phyloP scores from a whole-genome alignment of 2,888 invertebrate genomes.

The Gerris lacustris region DNA sequence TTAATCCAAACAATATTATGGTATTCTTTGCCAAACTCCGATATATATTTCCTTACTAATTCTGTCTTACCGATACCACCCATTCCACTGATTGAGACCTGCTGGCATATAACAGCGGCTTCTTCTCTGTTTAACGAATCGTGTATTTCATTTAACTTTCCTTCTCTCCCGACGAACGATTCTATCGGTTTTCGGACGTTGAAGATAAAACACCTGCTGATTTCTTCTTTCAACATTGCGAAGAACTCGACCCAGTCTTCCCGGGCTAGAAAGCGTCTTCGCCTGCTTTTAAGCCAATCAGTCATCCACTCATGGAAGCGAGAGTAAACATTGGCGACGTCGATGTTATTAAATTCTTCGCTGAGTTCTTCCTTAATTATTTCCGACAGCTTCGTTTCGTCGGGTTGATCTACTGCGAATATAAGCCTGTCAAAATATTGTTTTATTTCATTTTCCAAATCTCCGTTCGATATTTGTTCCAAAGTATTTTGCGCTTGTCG shows the following conservation, averaged over 20 bases:
- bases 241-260: not conserved
- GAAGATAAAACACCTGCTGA: not conserved
- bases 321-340: not conserved
- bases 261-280: not conserved
- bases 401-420: not conserved
- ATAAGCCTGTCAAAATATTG: not conserved
- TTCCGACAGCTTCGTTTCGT: not conserved
- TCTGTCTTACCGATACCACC: constrained; percentile 24
- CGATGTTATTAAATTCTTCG: not conserved
- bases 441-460: too few relatives aligned
- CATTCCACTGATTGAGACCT: constrained; percentile 15
- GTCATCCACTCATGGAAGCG: not conserved
- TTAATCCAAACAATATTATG: constrained; percentile 23
- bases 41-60: constrained; percentile 17
- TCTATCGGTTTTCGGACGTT: not conserved
- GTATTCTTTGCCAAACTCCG: not conserved
- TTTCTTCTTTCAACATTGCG: not conserved
- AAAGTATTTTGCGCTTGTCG: too few relatives aligned
- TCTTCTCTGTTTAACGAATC: not conserved
- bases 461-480: too few relatives aligned
- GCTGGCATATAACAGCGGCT: not conserved
- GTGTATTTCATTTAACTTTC: not conserved
- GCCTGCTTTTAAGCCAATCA: not conserved
- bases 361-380: not conserved
- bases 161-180: not conserved